These are phyloP conservation scores for Thereva unica DNA, from an alignment of 2,888 invertebrate species.

Conservation along the genomic window DNA sequence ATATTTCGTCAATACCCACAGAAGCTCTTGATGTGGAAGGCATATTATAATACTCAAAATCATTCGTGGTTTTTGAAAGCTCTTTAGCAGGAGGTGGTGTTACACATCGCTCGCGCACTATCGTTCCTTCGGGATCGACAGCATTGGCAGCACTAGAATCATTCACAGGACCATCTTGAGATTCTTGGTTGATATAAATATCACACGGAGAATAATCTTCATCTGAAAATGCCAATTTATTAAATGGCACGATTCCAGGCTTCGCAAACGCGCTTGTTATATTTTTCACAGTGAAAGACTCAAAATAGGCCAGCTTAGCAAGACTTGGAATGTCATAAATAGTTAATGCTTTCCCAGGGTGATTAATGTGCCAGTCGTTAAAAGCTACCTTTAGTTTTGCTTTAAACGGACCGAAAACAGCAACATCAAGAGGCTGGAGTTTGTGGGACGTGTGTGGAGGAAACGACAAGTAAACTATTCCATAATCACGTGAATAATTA, in stretches of 20 bases:
- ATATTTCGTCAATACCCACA: too few relatives aligned
- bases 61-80: too few relatives aligned
- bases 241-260: slow-evolving; percentile 34
- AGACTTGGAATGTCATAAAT: slow-evolving; percentile 23
- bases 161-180: background rate
- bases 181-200: slow-evolving; percentile 28
- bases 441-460: slow-evolving; percentile 30
- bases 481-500: slow-evolving; percentile 24
- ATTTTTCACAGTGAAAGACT: slow-evolving; percentile 31
- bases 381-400: background rate
- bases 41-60: too few relatives aligned
- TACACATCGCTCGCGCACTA: too few relatives aligned
- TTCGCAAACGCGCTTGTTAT: slow-evolving; percentile 33
- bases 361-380: slow-evolving; percentile 27
- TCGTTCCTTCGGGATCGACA: too few relatives aligned
- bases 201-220: slow-evolving; percentile 36
- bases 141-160: too few relatives aligned
- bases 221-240: slow-evolving; percentile 28
- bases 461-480: slow-evolving; percentile 27
- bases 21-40: too few relatives aligned
- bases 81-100: too few relatives aligned
- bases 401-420: slow-evolving; percentile 22
- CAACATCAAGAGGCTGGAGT: slow-evolving; percentile 27
- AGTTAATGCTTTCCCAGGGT: slow-evolving; percentile 22
- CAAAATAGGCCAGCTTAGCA: slow-evolving; percentile 19